Conservation (phyloP, 2,888 invertebrate genomes). For the Deilephila elpenor region DNA sequence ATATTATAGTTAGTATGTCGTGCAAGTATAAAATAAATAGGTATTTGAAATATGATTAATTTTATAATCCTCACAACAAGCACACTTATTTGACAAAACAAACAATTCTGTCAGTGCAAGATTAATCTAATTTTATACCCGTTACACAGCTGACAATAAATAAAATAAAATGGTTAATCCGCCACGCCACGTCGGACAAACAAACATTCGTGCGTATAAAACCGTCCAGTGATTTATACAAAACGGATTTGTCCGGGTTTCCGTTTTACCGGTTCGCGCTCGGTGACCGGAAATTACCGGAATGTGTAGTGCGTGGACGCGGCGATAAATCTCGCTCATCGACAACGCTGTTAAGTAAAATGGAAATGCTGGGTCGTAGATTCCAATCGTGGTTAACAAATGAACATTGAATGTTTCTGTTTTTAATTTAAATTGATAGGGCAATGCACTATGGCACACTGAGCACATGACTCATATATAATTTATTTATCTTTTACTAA, state of each 20-base stretch:
- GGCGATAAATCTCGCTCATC: constrained; percentile 11
- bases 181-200: not conserved
- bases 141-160: not conserved
- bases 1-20: too few relatives aligned
- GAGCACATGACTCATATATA: too few relatives aligned
- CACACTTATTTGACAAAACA: too few relatives aligned
- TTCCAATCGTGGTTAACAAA: not conserved
- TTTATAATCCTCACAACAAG: too few relatives aligned
- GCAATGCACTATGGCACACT: too few relatives aligned
- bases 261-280: constrained; percentile 20
- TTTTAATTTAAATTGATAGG: too few relatives aligned
- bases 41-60: too few relatives aligned
- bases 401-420: not conserved
- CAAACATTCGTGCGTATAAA: not conserved
- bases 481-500: too few relatives aligned
- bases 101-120: too few relatives aligned
- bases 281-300: constrained; percentile 25
- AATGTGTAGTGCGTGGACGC: constrained; percentile 24
- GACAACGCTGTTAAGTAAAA: not conserved
- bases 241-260: constrained; percentile 23
- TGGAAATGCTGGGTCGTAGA: not conserved
- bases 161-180: not conserved
- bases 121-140: not conserved
- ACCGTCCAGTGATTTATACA: constrained; percentile 6
- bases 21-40: too few relatives aligned